Percentiles rank a stretch among this genome's conserved stretches.
These are phyloP conservation scores for Sebastes kiyomatsui DNA, from an alignment of 2,797 vertebrate genomes.

Conservation along the genomic window DNA sequence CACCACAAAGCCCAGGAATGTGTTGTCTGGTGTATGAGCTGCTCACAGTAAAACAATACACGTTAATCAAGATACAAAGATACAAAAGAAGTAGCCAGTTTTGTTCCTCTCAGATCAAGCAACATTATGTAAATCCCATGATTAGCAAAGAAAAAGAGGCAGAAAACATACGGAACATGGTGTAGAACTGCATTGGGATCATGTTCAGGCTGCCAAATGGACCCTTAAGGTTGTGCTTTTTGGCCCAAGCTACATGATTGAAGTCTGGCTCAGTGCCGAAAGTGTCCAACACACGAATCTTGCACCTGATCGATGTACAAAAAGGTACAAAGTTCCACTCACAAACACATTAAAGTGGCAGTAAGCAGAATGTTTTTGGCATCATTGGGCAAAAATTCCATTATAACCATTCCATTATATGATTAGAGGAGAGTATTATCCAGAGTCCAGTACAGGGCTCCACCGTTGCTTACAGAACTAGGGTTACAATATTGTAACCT, in stretches of 20 bases:
- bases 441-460: too few species aligned
- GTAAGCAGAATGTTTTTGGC: too few species aligned
- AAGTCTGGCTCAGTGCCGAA: slow-evolving; percentile 51
- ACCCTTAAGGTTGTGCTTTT: background rate
- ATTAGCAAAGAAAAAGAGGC: too few species aligned
- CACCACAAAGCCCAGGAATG: slow-evolving; percentile 48
- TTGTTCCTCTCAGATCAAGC: background rate
- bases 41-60: background rate
- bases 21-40: slow-evolving; percentile 55
- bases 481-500: too few species aligned
- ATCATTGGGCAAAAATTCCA: too few species aligned
- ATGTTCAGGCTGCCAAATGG: slow-evolving; percentile 16
- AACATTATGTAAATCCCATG: background rate
- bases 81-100: background rate
- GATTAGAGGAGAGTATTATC: too few species aligned
- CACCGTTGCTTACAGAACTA: too few species aligned
- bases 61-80: background rate
- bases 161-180: slow-evolving; percentile 33
- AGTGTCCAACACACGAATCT: slow-evolving; percentile 41
- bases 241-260: slow-evolving; percentile 24
- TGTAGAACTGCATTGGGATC: slow-evolving; percentile 48
- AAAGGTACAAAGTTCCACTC: background rate
- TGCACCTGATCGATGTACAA: slow-evolving; percentile 24
- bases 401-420: too few species aligned
- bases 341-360: background rate